Conservation (phyloP, 2,888 invertebrate genomes). For the Lycophotia porphyrea region DNA sequence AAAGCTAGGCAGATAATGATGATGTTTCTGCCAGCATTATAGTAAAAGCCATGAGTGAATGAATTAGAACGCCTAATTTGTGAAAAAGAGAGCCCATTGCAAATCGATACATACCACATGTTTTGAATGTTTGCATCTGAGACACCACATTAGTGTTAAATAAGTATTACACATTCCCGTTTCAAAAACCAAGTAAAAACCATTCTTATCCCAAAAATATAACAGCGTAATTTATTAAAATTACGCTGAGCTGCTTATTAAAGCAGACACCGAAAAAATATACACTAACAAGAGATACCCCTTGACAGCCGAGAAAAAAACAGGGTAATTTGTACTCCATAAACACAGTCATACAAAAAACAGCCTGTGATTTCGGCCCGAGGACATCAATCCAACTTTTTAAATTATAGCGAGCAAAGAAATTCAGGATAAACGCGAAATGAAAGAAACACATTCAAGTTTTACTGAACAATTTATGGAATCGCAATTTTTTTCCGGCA, state of each 20-base stretch:
- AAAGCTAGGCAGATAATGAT: not conserved
- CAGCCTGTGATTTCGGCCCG: slow-evolving; percentile 68
- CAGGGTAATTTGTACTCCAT: slow-evolving; percentile 69
- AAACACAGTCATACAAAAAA: slow-evolving; percentile 72
- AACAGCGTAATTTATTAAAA: no score
- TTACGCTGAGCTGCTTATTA: no score
- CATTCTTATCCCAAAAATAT: slow-evolving; percentile 23
- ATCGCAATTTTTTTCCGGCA: slow-evolving; percentile 52
- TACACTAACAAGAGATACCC: slow-evolving; percentile 14
- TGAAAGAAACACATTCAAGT: slow-evolving; percentile 73
- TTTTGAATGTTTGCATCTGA: not conserved
- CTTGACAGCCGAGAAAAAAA: slow-evolving; percentile 48
- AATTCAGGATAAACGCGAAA: slow-evolving; percentile 73
- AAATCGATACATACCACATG: not conserved
- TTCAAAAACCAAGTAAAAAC: not conserved
- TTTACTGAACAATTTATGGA: slow-evolving; percentile 66
- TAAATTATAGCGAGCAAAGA: slow-evolving; percentile 84
- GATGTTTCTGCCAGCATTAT: not conserved
- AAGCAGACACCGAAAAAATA: slow-evolving; percentile 27
- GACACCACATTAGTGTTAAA: no score
- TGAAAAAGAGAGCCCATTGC: no score
- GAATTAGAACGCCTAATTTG: not conserved
- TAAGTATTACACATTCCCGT: no score
- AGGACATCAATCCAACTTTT: slow-evolving; percentile 87
- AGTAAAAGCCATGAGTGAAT: not conserved